Evolutionary conservation across 2,888 invertebrate species (phyloP), one percentile per base, ranked within the genome.

Genomic region (Catocala fraxini): DNA sequence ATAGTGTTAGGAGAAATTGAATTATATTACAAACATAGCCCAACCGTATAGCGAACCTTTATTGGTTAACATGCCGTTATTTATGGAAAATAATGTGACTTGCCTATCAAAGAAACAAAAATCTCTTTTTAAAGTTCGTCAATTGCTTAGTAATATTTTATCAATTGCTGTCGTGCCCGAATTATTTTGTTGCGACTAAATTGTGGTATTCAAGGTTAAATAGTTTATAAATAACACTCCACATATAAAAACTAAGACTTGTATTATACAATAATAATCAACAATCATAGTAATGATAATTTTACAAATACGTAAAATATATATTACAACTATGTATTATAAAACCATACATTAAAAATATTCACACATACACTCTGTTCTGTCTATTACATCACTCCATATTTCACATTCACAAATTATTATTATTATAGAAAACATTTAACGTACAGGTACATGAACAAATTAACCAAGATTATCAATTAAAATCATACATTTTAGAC

Each of bases 261-360:
- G 11, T 59, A 63, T 59, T 56, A 55, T 35, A 70, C 59, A 70
- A 63, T 57, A 69, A 69, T 55, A 73, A 75, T 68, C 73, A 66
- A 74, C 67, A 73, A 71, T 69, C 59, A 67, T 71, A 62, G 48
- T 39, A 63, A 74, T 63, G 48, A 67, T 63, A 66, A 59, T 55
- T 56, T 62, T 71, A 74, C 56, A 74, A 73, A 74, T 69, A 39
- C 59, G 69, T 72, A 75, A 71, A 60, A 52, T 61, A 67, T 47
- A 58, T n/a, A 64, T 65, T 75, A 72, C 13, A 63, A 34, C 11
- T 65, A n/a, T 34, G 33, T 51, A 52, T 34, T 35, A 52, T 49
- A 58, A 66, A 59, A 74, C 51, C 59, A 56, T 43, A 57, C 41
- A 51, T 41, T 41, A n/a, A 59, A 59, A 62, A 49, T 59, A 42